A percentile compares a stretch with the other conserved stretches of the same genome.
These are phyloP conservation scores for Geopemphigus sp. DNA, from an alignment of 1,140 invertebrate genomes.

Conservation along the genomic window DNA sequence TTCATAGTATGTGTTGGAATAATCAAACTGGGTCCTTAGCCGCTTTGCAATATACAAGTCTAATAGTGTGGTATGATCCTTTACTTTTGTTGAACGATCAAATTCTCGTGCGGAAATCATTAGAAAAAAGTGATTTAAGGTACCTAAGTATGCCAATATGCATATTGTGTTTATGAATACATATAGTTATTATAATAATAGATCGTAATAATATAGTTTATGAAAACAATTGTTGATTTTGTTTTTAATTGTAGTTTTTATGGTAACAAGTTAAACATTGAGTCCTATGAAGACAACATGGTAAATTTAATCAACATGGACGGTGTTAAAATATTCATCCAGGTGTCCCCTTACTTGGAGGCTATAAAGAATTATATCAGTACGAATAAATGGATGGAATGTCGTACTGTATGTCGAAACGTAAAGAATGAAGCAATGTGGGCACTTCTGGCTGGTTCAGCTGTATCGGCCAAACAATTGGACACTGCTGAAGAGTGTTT, in stretches of 20 bases:
- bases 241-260: background rate
- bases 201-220: no score
- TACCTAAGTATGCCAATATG: constrained; percentile 53
- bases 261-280: constrained; percentile 20
- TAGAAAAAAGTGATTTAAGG: constrained; percentile 67
- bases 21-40: constrained; percentile 78
- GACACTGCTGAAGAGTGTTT: constrained; percentile 89
- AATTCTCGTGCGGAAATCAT: constrained; percentile 65
- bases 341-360: constrained; percentile 67
- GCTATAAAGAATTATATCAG: constrained; percentile 74
- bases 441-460: constrained; percentile 85
- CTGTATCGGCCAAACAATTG: constrained; percentile 75
- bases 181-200: background rate
- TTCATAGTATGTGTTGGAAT: constrained; percentile 79
- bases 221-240: background rate
- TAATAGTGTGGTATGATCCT: constrained; percentile 84
- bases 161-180: no score
- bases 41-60: constrained; percentile 74
- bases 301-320: constrained; percentile 60
- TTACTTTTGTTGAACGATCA: constrained; percentile 71
- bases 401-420: constrained; percentile 72
- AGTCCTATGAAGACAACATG: constrained; percentile 54
- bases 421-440: constrained; percentile 78
- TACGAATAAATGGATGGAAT: constrained; percentile 74
- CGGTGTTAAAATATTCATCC: constrained; percentile 65